Conservation (phyloP, 2,888 invertebrate genomes). For the Protula sp. region DNA sequence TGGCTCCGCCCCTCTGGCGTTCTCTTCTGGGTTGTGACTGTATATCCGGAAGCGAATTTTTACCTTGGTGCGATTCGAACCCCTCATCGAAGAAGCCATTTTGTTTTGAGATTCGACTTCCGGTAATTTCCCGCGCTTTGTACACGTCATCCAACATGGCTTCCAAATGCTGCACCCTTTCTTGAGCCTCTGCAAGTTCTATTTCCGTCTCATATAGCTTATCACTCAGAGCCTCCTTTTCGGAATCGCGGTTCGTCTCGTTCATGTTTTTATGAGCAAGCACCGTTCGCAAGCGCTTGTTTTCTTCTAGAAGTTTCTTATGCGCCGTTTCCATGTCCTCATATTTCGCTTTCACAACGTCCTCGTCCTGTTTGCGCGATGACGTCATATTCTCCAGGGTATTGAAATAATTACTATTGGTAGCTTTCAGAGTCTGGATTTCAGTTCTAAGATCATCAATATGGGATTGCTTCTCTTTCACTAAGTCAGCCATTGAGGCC, state of each 20-base stretch:
- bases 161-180: not conserved
- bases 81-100: too few relatives aligned
- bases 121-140: not conserved
- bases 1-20: too few relatives aligned
- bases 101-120: too few relatives aligned
- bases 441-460: not conserved
- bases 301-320: not conserved
- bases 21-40: not conserved
- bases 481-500: not conserved
- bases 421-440: not conserved
- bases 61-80: too few relatives aligned
- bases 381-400: not conserved
- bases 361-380: not conserved
- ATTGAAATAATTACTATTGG: not conserved
- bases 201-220: not conserved
- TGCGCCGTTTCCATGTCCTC: not conserved
- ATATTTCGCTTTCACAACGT: not conserved
- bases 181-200: not conserved
- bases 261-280: not conserved
- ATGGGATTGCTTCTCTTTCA: not conserved
- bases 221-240: not conserved
- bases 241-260: not conserved
- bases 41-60: not conserved
- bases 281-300: not conserved
- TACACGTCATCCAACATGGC: not conserved